These are phyloP conservation scores for Procambarus virginalis DNA, from an alignment of 1,140 invertebrate genomes.

Conservation along the genomic window DNA sequence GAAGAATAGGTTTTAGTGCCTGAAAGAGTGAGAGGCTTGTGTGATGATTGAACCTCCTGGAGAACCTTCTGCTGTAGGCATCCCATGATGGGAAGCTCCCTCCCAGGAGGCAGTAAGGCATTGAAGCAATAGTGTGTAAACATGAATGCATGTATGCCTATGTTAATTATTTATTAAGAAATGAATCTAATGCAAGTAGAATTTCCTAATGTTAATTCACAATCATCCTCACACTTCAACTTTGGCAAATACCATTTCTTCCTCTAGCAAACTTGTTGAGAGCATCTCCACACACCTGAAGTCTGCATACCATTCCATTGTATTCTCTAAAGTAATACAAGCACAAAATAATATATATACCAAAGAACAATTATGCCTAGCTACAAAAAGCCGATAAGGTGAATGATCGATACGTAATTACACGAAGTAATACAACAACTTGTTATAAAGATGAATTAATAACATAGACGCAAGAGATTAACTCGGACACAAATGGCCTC, in stretches of 20 bases:
- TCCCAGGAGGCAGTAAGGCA: too few species aligned
- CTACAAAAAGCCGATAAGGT: neutral
- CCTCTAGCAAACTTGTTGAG: neutral
- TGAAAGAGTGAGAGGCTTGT: too few species aligned
- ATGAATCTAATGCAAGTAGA: neutral
- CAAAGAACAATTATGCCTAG: neutral
- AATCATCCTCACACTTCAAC: neutral
- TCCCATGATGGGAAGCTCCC: too few species aligned
- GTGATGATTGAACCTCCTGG: too few species aligned
- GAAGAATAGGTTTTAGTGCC: too few species aligned
- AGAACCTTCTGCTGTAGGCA: too few species aligned
- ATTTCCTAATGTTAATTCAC: neutral
- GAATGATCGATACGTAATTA: neutral
- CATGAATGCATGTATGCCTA: too few species aligned
- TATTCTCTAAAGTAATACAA: neutral
- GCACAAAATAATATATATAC: neutral
- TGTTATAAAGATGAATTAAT: constrained; percentile 1
- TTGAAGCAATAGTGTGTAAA: too few species aligned
- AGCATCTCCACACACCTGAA: neutral
- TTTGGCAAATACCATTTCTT: neutral
- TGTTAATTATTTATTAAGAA: neutral
- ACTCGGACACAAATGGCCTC: neutral
- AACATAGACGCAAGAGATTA: constrained; percentile 1
- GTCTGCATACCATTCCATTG: neutral
- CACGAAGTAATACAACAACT: neutral